Evolutionary conservation across 2,888 invertebrate species (phyloP).

Genomic region (Eulithis prunata): DNA sequence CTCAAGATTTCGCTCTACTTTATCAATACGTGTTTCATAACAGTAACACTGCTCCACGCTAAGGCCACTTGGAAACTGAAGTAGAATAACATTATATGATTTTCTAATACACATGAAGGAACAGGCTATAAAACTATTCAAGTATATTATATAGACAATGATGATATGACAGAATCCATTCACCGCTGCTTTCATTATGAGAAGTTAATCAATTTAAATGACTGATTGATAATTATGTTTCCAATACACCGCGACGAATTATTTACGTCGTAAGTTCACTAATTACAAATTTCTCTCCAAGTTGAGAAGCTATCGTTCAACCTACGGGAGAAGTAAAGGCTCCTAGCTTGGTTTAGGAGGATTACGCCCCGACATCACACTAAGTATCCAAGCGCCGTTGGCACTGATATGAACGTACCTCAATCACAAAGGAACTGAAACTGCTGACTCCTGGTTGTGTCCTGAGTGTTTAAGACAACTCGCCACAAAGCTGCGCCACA

Average conservation of each 20-base stretch:
- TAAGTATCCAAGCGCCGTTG: no score
- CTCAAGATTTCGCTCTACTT: conserved; percentile 9
- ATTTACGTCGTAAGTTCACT: conserved; percentile 19
- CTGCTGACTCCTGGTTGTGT: no score
- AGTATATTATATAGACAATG: conserved; percentile 10
- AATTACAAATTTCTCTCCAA: conserved; percentile 20
- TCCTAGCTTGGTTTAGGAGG: no score
- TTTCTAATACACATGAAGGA: conserved; percentile 6
- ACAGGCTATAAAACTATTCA: conserved; percentile 7
- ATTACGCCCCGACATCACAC: no score
- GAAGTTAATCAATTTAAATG: conserved; percentile 32
- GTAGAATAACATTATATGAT: conserved; percentile 1
- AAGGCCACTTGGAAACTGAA: conserved; percentile 1
- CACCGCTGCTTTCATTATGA: conserved; percentile 23
- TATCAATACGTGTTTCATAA: conserved; percentile 9
- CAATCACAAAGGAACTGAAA: no score
- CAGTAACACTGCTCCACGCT: conserved; percentile 3
- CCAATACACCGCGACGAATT: conserved; percentile 20
- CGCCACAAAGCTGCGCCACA: no score
- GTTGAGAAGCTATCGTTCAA: not conserved
- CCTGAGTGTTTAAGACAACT: no score
- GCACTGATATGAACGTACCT: no score
- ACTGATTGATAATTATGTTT: conserved; percentile 34
- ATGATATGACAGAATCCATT: conserved; percentile 27
- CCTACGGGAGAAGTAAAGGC: no score